phyloP scores from a whole-genome alignment of 2,113 vertebrate species.

The Scolopax mira region DNA sequence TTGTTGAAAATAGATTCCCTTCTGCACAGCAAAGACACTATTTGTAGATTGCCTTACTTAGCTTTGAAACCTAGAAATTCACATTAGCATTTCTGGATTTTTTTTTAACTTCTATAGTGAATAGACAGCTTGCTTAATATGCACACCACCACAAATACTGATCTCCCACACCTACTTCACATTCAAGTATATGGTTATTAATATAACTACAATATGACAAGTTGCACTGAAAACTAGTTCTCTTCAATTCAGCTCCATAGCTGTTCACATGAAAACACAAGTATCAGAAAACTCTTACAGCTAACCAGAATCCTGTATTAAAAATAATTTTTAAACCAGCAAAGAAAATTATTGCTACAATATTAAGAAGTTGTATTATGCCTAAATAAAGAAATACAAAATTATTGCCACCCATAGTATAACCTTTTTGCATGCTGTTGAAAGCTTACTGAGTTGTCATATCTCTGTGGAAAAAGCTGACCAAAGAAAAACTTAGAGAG shows the following conservation, averaged over 20 bases:
- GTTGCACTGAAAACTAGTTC: neutral
- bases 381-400: neutral
- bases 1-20: neutral
- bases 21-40: neutral
- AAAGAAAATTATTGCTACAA: neutral
- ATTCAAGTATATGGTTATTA: neutral
- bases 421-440: neutral
- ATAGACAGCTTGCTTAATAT: neutral
- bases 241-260: neutral
- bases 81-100: neutral
- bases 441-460: neutral
- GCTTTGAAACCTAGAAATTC: neutral
- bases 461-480: neutral
- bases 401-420: neutral
- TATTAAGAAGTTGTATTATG: neutral
- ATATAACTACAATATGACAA: neutral
- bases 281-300: neutral
- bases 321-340: neutral
- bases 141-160: neutral
- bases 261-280: neutral
- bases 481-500: neutral
- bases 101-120: neutral
- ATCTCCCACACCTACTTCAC: neutral
- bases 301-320: neutral
- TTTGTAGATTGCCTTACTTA: neutral